These are phyloP conservation scores for Platygyra sinensis DNA, from an alignment of 64 coral and sea anemone species.

Conservation along the genomic window DNA sequence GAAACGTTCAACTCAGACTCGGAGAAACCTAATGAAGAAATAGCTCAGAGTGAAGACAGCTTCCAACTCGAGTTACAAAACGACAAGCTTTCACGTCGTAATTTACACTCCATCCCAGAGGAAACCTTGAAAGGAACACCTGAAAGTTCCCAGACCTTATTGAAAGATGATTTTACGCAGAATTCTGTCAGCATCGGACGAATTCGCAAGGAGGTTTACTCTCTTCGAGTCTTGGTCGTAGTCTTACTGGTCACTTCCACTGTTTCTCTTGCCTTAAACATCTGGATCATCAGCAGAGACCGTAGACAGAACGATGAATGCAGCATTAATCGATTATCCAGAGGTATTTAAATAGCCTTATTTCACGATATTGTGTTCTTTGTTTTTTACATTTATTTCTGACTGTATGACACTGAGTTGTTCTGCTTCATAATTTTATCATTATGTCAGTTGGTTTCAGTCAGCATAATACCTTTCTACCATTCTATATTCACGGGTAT, in stretches of 20 bases:
- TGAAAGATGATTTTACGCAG: not conserved
- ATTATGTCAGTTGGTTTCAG: too few species aligned
- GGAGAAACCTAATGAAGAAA: not conserved
- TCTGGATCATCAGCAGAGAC: constrained; percentile 2
- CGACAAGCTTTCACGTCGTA: not conserved
- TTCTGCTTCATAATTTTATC: too few species aligned
- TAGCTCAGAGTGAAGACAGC: not conserved
- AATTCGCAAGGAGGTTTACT: not conserved
- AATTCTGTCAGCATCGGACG: not conserved
- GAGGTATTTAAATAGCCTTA: not conserved
- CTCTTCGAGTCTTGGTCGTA: not conserved
- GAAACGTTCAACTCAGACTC: not conserved
- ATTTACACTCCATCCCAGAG: not conserved
- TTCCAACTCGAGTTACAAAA: not conserved
- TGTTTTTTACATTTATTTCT: too few species aligned
- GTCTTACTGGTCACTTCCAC: not conserved
- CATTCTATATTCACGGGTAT: too few species aligned
- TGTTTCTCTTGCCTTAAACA: not conserved
- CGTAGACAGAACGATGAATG: not conserved
- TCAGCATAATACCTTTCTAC: too few species aligned
- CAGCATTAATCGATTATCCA: not conserved
- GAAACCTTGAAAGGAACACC: not conserved
- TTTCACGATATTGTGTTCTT: too few species aligned
- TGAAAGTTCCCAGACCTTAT: not conserved
- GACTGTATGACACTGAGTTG: too few species aligned